These are phyloP conservation scores for Aeoliscus strigatus DNA, from an alignment of 2,797 vertebrate genomes.

Conservation along the genomic window DNA sequence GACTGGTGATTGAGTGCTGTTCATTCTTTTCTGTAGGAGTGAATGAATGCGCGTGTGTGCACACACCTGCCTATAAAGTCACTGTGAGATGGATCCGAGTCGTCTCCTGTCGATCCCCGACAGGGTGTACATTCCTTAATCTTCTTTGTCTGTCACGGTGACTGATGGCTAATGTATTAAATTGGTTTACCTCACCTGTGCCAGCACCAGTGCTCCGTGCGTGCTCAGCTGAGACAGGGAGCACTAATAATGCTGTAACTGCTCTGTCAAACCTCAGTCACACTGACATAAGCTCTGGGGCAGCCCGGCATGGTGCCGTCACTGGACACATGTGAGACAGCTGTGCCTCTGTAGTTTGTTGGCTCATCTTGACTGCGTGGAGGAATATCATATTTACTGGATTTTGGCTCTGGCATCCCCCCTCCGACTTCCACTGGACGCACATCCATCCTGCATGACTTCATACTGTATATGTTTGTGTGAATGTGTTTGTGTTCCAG, in stretches of 20 bases:
- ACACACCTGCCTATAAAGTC: constrained; percentile 44
- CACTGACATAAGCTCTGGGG: constrained; percentile 40
- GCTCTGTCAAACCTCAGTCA: constrained; percentile 67
- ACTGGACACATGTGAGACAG: constrained; percentile 43
- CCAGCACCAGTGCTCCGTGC: constrained; percentile 40
- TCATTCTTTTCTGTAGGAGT: constrained; percentile 15
- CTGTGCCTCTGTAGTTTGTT: constrained; percentile 24
- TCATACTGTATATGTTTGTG: constrained; percentile 9
- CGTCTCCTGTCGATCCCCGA: constrained; percentile 50
- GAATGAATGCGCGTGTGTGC: constrained; percentile 22
- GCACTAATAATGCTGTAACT: constrained; percentile 60
- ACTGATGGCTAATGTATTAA: constrained; percentile 72
- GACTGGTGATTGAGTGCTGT: constrained; percentile 20
- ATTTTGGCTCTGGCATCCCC: too few relatives aligned
- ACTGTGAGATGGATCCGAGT: constrained; percentile 34
- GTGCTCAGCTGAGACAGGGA: constrained; percentile 56
- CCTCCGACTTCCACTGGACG: too few relatives aligned
- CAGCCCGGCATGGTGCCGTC: constrained; percentile 30
- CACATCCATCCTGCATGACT: too few relatives aligned
- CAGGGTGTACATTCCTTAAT: constrained; percentile 62
- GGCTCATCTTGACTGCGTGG: constrained; percentile 26
- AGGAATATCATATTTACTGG: too few relatives aligned
- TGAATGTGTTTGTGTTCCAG: constrained; percentile 14
- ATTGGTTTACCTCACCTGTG: constrained; percentile 71
- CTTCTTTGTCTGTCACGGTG: constrained; percentile 61